Evolutionary conservation across 2,888 invertebrate genomes (phyloP).

Genomic region (Euzophera pinguis): DNA sequence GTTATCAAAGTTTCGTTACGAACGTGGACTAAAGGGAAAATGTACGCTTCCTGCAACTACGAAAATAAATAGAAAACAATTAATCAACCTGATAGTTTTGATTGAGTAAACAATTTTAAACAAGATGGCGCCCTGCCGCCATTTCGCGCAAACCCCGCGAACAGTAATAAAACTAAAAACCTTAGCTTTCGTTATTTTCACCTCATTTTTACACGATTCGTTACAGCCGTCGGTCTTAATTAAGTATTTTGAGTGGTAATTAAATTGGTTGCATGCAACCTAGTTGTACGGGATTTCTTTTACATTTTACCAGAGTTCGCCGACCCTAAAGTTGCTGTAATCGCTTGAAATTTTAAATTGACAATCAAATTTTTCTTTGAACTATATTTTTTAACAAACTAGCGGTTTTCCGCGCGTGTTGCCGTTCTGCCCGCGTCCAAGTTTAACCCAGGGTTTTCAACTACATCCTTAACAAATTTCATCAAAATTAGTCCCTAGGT

Average conservation of each 20-base stretch:
- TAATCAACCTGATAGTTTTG: too few species aligned
- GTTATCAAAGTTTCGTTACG: too few species aligned
- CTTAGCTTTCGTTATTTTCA: neutral
- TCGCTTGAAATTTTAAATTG: neutral
- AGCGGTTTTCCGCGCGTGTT: too few species aligned
- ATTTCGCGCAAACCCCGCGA: neutral
- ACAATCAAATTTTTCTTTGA: neutral
- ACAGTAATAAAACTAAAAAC: neutral
- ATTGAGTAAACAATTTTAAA: neutral
- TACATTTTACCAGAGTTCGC: neutral
- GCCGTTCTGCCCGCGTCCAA: too few species aligned
- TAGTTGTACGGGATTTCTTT: neutral
- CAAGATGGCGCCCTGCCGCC: neutral
- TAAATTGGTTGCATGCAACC: slow-evolving; percentile 4
- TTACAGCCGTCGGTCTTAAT: slow-evolving; percentile 8
- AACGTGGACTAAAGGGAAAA: too few species aligned
- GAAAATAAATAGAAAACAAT: too few species aligned
- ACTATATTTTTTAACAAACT: too few species aligned
- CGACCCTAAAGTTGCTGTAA: neutral
- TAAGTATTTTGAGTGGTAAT: slow-evolving; percentile 1
- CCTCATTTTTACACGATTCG: neutral
- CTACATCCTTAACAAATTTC: too few species aligned
- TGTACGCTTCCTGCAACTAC: too few species aligned
- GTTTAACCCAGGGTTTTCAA: too few species aligned
- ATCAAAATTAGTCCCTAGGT: too few species aligned